Percentiles rank a stretch among this genome's conserved stretches.
phyloP scores from a whole-genome alignment of 1,140 invertebrate genomes.

The Zaprionus davidi region DNA sequence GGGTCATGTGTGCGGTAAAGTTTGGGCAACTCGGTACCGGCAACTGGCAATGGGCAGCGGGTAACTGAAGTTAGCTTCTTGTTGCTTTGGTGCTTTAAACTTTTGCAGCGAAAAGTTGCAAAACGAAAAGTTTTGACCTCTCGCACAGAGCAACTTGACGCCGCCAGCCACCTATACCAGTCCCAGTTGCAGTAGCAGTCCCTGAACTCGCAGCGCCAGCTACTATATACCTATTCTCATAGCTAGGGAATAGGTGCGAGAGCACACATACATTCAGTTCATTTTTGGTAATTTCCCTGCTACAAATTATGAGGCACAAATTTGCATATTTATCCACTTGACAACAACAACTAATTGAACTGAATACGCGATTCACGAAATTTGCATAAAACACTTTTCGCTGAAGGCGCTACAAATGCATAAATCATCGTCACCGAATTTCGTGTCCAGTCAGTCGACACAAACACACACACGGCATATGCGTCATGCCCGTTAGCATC shows the following conservation, averaged over 20 bases:
- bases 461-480: constrained; percentile 15
- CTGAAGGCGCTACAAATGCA: constrained; percentile 66
- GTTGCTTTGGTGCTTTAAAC: constrained; percentile 34
- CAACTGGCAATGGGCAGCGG: neutral
- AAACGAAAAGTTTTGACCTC: constrained; percentile 52
- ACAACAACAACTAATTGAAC: constrained; percentile 36
- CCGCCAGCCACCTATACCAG: neutral
- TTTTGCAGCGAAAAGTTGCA: constrained; percentile 38
- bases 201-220: neutral
- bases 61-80: constrained; percentile 15
- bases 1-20: constrained; percentile 72
- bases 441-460: neutral
- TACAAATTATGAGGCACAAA: constrained; percentile 63
- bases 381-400: constrained; percentile 60
- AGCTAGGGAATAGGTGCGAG: neutral
- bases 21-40: constrained; percentile 17
- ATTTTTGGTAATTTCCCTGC: constrained; percentile 71
- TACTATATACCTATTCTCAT: neutral
- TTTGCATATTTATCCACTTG: constrained; percentile 59
- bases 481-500: constrained; percentile 20
- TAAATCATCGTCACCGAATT: constrained; percentile 60
- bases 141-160: constrained; percentile 20
- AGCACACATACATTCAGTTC: constrained; percentile 39
- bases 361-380: constrained; percentile 66
- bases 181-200: neutral